Conservation (phyloP, 1,140 invertebrate species). For the Anoplolepis gracilipes region DNA sequence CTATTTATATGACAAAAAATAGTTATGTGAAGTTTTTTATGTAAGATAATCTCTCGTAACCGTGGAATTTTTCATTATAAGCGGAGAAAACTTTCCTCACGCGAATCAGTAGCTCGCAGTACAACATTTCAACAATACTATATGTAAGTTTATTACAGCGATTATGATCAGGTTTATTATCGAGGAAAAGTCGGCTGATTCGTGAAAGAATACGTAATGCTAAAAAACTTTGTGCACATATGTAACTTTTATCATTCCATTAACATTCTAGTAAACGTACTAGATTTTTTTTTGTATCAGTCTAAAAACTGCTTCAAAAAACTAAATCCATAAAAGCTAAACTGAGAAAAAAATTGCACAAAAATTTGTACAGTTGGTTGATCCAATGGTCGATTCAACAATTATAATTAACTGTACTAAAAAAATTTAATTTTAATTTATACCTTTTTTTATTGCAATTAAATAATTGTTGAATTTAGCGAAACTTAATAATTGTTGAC, state of each 20-base stretch:
- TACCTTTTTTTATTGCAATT: too few species aligned
- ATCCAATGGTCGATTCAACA: too few species aligned
- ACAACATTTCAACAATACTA: constrained; percentile 43
- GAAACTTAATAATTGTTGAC: too few species aligned
- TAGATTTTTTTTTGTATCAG: not conserved
- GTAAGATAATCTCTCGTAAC: constrained; percentile 20
- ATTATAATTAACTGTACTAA: too few species aligned
- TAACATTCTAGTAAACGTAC: not conserved
- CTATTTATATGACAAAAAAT: not conserved
- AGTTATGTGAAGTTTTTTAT: constrained; percentile 5
- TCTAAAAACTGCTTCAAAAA: not conserved
- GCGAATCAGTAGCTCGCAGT: constrained; percentile 17
- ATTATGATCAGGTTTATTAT: constrained; percentile 36
- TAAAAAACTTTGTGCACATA: too few species aligned
- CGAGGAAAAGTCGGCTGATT: constrained; percentile 2
- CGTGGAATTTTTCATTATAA: constrained; percentile 41
- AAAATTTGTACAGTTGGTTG: too few species aligned
- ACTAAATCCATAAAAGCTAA: not conserved
- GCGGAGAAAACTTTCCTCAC: constrained; percentile 42
- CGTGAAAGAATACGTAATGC: not conserved
- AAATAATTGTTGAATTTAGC: too few species aligned
- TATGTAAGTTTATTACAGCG: constrained; percentile 35
- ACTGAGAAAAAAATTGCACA: too few species aligned
- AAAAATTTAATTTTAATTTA: too few species aligned
- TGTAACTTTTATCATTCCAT: not conserved